Percentiles rank a stretch among this genome's conserved stretches.
These are phyloP conservation scores for Erebia epiphron DNA, from an alignment of 2,888 invertebrate species.

Conservation along the genomic window DNA sequence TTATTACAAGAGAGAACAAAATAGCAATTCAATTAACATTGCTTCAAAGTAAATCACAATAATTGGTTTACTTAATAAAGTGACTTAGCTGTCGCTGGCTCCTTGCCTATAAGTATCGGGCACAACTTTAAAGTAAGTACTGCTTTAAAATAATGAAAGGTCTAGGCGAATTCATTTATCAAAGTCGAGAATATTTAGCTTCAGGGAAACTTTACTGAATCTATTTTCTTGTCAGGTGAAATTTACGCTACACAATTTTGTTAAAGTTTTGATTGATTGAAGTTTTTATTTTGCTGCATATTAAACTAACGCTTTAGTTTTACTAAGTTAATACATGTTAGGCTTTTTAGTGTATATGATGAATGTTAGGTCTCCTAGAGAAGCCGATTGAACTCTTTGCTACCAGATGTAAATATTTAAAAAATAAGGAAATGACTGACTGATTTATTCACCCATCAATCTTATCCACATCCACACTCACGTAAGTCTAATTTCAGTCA, in stretches of 20 bases:
- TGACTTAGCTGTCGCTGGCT: constrained; percentile 7
- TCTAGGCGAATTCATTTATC: constrained; percentile 24
- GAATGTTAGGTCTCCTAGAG: too few relatives aligned
- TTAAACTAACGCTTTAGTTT: not conserved
- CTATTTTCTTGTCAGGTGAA: constrained; percentile 26
- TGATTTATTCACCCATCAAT: too few relatives aligned
- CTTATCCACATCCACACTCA: too few relatives aligned
- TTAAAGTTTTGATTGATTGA: constrained; percentile 20
- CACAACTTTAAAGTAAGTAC: constrained; percentile 17
- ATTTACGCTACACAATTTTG: constrained; percentile 19
- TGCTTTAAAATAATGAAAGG: constrained; percentile 21
- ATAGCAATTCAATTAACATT: constrained; percentile 13
- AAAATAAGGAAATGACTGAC: too few relatives aligned
- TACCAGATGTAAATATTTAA: too few relatives aligned
- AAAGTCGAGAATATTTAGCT: constrained; percentile 23
- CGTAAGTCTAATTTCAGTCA: too few relatives aligned
- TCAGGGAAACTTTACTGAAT: constrained; percentile 16
- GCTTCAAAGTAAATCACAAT: constrained; percentile 9
- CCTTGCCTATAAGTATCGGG: constrained; percentile 13
- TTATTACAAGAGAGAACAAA: constrained; percentile 14
- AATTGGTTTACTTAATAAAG: constrained; percentile 17
- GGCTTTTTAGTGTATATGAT: too few relatives aligned
- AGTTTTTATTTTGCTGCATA: not conserved
- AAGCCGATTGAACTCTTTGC: too few relatives aligned
- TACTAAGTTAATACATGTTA: too few relatives aligned